These are phyloP conservation scores for Pseudomyrmex pallidus DNA, from an alignment of 1,140 invertebrate genomes.

Conservation along the genomic window DNA sequence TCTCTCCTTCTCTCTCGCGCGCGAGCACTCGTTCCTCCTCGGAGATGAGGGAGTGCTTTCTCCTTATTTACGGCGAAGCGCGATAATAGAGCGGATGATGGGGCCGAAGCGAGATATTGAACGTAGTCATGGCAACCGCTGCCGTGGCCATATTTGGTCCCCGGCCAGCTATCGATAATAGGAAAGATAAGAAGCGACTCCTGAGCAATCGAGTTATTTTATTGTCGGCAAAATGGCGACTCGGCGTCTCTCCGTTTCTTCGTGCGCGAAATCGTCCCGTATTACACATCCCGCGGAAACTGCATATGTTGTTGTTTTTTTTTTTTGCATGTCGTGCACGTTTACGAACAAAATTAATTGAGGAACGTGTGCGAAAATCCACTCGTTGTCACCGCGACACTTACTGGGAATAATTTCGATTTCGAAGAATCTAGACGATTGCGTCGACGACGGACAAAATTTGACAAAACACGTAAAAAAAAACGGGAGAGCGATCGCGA, in stretches of 20 bases:
- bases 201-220: conserved; percentile 70
- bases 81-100: conserved; percentile 84
- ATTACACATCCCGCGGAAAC: background rate
- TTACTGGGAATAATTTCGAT: too few species aligned
- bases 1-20: background rate
- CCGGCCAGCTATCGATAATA: conserved; percentile 85
- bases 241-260: conserved; percentile 62
- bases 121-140: conserved; percentile 78
- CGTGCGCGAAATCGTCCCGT: conserved; percentile 6
- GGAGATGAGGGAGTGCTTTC: conserved; percentile 70
- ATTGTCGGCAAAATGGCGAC: conserved; percentile 76
- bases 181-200: conserved; percentile 83
- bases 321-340: background rate
- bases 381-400: too few species aligned
- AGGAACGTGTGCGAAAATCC: background rate
- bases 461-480: too few species aligned
- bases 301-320: background rate
- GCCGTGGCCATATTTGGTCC: conserved; percentile 82
- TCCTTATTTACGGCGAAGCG: conserved; percentile 83
- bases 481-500: too few species aligned
- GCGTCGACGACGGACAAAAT: too few species aligned
- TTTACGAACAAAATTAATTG: too few species aligned
- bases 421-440: too few species aligned
- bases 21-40: background rate
- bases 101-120: conserved; percentile 71